These are phyloP conservation scores for Resseliella maxima DNA, from an alignment of 2,888 invertebrate genomes.

Conservation along the genomic window DNA sequence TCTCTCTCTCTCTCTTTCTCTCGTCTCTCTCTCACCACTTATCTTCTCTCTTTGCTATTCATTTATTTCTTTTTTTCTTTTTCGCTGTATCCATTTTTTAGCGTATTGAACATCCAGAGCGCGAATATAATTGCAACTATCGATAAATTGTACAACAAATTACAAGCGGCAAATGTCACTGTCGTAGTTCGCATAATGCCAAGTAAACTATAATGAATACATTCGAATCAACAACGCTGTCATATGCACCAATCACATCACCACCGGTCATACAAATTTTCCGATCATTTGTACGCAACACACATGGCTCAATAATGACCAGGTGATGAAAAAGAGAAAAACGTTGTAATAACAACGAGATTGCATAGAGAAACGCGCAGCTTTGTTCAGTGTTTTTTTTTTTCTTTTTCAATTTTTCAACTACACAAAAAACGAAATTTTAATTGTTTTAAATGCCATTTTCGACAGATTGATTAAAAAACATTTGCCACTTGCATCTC, in stretches of 20 bases:
- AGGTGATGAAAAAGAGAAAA: background rate
- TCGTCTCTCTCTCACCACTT: too few relatives aligned
- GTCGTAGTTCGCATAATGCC: constrained; percentile 11
- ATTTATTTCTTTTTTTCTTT: background rate
- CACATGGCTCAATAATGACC: background rate
- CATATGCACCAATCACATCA: too few relatives aligned
- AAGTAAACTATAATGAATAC: background rate
- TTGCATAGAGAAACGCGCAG: too few relatives aligned
- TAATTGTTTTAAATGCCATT: too few relatives aligned
- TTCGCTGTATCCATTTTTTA: background rate
- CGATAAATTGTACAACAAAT: constrained; percentile 15
- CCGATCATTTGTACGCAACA: background rate
- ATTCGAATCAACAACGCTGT: background rate
- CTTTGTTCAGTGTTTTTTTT: too few relatives aligned
- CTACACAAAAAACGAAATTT: too few relatives aligned
- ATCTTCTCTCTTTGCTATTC: too few relatives aligned
- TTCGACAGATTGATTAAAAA: too few relatives aligned
- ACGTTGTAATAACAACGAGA: background rate
- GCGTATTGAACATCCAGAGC: background rate
- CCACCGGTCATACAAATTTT: background rate
- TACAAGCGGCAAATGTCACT: constrained; percentile 5
- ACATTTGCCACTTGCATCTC: too few relatives aligned
- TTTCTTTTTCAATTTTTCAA: too few relatives aligned
- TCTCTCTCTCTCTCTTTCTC: too few relatives aligned
- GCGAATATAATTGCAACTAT: background rate